Evolutionary conservation across 1,140 invertebrate genomes (phyloP).

Genomic region (Steinernema feltiae): DNA sequence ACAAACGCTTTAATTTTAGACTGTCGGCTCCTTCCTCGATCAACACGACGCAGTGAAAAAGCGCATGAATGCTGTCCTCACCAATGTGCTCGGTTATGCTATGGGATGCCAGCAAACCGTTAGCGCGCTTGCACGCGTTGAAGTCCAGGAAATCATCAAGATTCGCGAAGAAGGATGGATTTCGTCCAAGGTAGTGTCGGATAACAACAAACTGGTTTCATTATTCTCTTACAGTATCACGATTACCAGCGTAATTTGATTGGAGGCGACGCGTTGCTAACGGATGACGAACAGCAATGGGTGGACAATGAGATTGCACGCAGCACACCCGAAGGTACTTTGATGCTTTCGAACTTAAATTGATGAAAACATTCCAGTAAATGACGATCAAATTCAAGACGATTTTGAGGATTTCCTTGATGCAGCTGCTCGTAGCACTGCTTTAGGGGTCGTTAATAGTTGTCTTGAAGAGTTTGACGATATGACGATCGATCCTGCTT

Average conservation of each 20-base stretch:
- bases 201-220: not conserved
- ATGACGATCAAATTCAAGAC: not conserved
- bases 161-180: not conserved
- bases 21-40: not conserved
- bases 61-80: not conserved
- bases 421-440: not conserved
- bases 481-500: too few species aligned
- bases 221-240: not conserved
- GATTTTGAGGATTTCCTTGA: not conserved
- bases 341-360: too few species aligned
- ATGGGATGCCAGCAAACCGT: not conserved
- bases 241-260: not conserved
- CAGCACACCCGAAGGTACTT: not conserved
- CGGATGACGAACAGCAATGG: not conserved
- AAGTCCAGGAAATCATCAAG: not conserved
- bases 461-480: not conserved
- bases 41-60: not conserved
- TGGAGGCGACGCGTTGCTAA: not conserved
- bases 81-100: not conserved
- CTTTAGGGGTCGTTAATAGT: not conserved
- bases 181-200: not conserved
- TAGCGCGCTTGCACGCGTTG: not conserved
- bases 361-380: too few species aligned
- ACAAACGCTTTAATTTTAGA: too few species aligned
- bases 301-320: not conserved